phyloP scores from a whole-genome alignment of 2,888 invertebrate genomes.

The Zele albiditarsus region DNA sequence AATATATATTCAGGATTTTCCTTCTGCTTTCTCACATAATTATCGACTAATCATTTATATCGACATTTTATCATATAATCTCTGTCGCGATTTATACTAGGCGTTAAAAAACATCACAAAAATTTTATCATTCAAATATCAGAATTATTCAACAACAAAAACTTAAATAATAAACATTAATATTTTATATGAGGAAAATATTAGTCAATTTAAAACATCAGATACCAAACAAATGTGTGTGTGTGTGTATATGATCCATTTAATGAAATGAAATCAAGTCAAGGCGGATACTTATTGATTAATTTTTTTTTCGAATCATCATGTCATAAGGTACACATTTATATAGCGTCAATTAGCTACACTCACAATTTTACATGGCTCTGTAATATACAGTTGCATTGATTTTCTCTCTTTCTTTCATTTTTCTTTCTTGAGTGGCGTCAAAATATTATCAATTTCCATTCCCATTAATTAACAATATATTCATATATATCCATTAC shows the following conservation, averaged over 20 bases:
- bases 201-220: slow-evolving; percentile 22
- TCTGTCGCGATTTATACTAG: slow-evolving; percentile 59
- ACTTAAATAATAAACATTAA: slow-evolving; percentile 61
- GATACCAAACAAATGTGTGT: slow-evolving; percentile 22
- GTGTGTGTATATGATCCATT: slow-evolving; percentile 32
- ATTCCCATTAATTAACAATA: neutral
- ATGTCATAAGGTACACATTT: slow-evolving; percentile 56
- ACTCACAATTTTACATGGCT: slow-evolving; percentile 55
- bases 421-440: slow-evolving; percentile 49
- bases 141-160: slow-evolving; percentile 64
- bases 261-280: slow-evolving; percentile 70
- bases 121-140: slow-evolving; percentile 52
- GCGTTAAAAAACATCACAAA: slow-evolving; percentile 62
- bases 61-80: slow-evolving; percentile 65
- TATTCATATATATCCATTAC: neutral
- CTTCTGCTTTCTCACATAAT: neutral
- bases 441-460: slow-evolving; percentile 34
- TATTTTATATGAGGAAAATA: slow-evolving; percentile 48
- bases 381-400: slow-evolving; percentile 44
- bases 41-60: slow-evolving; percentile 43
- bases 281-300: slow-evolving; percentile 53
- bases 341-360: slow-evolving; percentile 55
- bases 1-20: slow-evolving; percentile 17
- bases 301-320: slow-evolving; percentile 57
- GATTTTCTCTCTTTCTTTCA: too few species aligned